A percentile compares a stretch with the other conserved stretches of the same genome.
These are phyloP conservation scores for Tipula helvola DNA, from an alignment of 2,888 invertebrate genomes.

Conservation along the genomic window DNA sequence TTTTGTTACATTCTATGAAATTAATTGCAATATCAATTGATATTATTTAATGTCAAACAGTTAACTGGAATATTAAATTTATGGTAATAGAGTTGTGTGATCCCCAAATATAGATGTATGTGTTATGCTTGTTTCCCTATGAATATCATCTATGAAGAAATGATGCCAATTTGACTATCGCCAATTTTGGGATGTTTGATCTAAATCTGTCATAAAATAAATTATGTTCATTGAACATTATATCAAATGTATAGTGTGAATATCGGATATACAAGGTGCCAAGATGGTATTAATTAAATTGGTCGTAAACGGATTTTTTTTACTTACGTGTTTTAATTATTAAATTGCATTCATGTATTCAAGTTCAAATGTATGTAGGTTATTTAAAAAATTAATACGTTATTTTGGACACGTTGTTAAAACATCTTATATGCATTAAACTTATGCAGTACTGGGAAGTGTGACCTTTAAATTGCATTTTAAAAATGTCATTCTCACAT, in stretches of 20 bases:
- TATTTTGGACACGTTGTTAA: too few relatives aligned
- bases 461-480: too few relatives aligned
- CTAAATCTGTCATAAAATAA: not conserved
- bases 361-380: too few relatives aligned
- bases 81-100: not conserved
- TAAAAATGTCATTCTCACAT: too few relatives aligned
- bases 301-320: not conserved
- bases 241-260: too few relatives aligned
- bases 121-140: not conserved
- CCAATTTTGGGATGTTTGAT: not conserved
- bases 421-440: too few relatives aligned
- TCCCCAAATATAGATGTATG: not conserved
- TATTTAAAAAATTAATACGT: too few relatives aligned
- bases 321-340: too few relatives aligned
- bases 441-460: too few relatives aligned
- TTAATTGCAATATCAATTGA: not conserved
- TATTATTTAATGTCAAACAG: not conserved
- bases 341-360: too few relatives aligned
- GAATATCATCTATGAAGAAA: not conserved
- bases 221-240: not conserved
- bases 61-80: not conserved
- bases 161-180: not conserved
- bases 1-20: not conserved
- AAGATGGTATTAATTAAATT: not conserved
- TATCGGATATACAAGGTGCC: not conserved